Percentiles rank a stretch among this genome's conserved stretches.
Evolutionary conservation across 1,140 invertebrate genomes (phyloP).

Genomic region (Cotesia chilonis): DNA sequence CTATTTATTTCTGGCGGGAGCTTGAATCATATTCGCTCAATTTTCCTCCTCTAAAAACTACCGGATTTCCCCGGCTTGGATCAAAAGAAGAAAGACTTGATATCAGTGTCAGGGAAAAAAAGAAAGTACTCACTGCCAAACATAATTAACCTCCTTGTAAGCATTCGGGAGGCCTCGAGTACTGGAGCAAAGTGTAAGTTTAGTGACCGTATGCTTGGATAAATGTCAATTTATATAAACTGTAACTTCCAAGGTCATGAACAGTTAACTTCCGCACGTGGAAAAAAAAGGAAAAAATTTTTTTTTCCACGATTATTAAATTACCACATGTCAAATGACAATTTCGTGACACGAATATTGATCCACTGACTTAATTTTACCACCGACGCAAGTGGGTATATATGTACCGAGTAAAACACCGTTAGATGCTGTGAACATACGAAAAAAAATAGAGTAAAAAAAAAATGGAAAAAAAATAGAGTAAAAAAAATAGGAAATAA

Average conservation of each 20-base stretch:
- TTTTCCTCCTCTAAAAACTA: too few species aligned
- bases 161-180: slow-evolving; percentile 74
- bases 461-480: neutral
- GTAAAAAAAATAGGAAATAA: neutral
- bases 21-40: too few species aligned
- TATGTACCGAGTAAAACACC: neutral
- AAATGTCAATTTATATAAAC: slow-evolving; percentile 18
- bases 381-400: neutral
- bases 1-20: too few species aligned
- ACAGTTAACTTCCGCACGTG: neutral
- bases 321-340: too few species aligned
- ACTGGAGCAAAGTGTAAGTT: neutral
- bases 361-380: neutral
- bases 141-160: slow-evolving; percentile 69
- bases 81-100: too few species aligned
- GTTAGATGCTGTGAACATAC: neutral
- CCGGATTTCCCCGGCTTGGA: too few species aligned
- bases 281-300: neutral
- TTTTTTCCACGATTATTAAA: neutral
- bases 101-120: neutral
- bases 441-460: slow-evolving; percentile 7
- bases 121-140: slow-evolving; percentile 25
- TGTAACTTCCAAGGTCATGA: neutral
- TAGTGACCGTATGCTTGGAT: slow-evolving; percentile 17
- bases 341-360: too few species aligned